Evolutionary conservation across 1,140 invertebrate genomes (phyloP), one percentile per base, ranked within the genome.

Genomic region (Heliconius himera): DNA sequence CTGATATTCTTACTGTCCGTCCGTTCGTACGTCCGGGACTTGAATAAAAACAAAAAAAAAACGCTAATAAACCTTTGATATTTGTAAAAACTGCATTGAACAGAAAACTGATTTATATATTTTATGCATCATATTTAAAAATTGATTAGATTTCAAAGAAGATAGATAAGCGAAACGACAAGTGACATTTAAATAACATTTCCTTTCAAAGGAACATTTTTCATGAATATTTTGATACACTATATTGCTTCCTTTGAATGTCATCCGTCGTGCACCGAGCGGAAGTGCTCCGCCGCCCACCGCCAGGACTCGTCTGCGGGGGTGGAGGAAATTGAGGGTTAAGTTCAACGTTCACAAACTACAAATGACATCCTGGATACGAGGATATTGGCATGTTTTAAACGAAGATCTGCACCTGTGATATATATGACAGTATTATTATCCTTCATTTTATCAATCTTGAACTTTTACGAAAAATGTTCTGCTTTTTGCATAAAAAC

Each of bases 221-320:
- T 56, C 54, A 56, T 56, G 54, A 22, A 56, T 56, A 56, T 22
- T n/a, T 56, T 56, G 54, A 56, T 56, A 56, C 54, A 51, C 18
- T 20, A 51, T 51, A 51, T 51, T 6, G 18, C 6, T 8, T 20
- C 49, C 49, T 51, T 56, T 56, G 54, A 56, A 56, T n/a, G 8
- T 56, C 20, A 56, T 22, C 54, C 54, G n/a, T 3, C 54, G 54
- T 9, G 20, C 54, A 22, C 54, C 2, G 1, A 22, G 54, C 54
- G 54, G 54, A 56, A 20, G n/a, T 56, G 20, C 41, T 13, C 41
- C 54, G 54, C n/a, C 20, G 20, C n/a, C n/a, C n/a, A 56, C 49
- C 18, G 49, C 49, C 2, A 51, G 6, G 18, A 2, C 18, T 51
- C 3, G 18, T 51, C 6, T 18, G 18, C 1, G 49, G 54, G 9